Percentiles rank a stretch among this genome's conserved stretches.
Evolutionary conservation across 64 coral and sea anemone genomes (phyloP).

Genomic region (Stichodactyla mertensii): DNA sequence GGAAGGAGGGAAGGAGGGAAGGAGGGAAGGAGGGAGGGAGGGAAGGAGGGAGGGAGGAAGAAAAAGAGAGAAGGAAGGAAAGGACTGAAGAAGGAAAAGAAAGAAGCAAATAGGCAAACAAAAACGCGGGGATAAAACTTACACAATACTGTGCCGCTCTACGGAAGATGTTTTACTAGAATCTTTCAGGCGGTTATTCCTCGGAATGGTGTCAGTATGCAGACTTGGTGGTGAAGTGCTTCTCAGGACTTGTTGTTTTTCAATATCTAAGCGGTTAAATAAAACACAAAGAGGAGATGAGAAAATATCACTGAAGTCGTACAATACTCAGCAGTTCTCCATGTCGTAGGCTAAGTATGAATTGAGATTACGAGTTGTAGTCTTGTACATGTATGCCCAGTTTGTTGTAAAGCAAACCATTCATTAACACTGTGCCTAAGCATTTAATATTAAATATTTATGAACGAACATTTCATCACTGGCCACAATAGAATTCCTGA

Average conservation of each 20-base stretch:
- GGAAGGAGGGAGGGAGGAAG: too few relatives aligned
- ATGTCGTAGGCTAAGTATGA: neutral
- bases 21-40: too few relatives aligned
- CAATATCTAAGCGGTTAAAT: neutral
- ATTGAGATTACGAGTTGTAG: neutral
- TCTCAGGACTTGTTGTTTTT: neutral
- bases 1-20: too few relatives aligned
- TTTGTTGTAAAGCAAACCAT: neutral
- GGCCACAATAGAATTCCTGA: neutral
- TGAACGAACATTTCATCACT: neutral
- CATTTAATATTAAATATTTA: neutral
- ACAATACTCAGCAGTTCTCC: neutral
- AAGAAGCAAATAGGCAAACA: neutral
- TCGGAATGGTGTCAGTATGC: neutral
- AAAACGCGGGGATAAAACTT: neutral
- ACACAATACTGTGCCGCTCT: neutral
- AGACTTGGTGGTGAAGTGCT: slow-evolving; percentile 1
- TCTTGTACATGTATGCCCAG: neutral
- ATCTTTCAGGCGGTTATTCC: neutral
- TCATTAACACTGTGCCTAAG: neutral
- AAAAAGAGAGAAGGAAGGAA: neutral
- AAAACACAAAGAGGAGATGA: neutral
- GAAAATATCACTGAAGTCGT: slow-evolving; percentile 20
- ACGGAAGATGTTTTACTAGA: neutral
- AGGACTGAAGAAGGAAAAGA: neutral